Base-by-base conservation (phyloP, 2,113 vertebrate genomes). In the Dolichotis patagonum region DNA sequence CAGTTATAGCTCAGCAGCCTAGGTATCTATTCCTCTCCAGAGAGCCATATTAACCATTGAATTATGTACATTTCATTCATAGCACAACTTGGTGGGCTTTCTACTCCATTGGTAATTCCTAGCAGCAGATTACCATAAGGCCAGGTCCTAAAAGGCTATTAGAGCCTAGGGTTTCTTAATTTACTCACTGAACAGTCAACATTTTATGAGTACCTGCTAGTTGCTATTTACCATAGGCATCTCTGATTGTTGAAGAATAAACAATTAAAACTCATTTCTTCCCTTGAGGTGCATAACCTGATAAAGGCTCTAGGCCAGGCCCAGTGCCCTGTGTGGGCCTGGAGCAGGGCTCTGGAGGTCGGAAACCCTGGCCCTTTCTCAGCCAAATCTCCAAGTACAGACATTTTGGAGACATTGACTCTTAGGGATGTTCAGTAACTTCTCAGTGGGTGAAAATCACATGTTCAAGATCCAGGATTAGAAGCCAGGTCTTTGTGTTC, bases 121-220 rank as follows among this genome's bases (percentile, higher is more conserved):
- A 94, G 91, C 63, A 95, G 88, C 71, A 83, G 73, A 96, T 96
- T 95, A 97, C 78, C 84, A 96, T 88, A 95, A 94, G 96, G 14
- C 11, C 82, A 88, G 43, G 52, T 88, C 77, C 95, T 94, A 92
- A 96, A 92, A 78, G 58, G 71, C 85, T 96, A 95, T 88, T 95
- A 88, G 97, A 97, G 65, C 30, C 81, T 88, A 94, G 65, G 54
- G 56, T 85, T 97, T 95, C 88, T 90, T 94, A 92, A 88, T 96
- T 95, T 94, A 92, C 92, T 94, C 84, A 85, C 88, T 95, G 93
- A 90, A 60, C 19, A 93, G 67, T 93, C 93, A 97, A 96, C 93
- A 90, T 95, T 92, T 88, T 83, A 60, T 38, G 71, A 95, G 38
- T 71, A 88, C 73, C 77, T 96, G 77, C 81, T 93, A 75, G 94